Conservation (phyloP, 2,113 vertebrate species). For the Oriolus oriolus region DNA sequence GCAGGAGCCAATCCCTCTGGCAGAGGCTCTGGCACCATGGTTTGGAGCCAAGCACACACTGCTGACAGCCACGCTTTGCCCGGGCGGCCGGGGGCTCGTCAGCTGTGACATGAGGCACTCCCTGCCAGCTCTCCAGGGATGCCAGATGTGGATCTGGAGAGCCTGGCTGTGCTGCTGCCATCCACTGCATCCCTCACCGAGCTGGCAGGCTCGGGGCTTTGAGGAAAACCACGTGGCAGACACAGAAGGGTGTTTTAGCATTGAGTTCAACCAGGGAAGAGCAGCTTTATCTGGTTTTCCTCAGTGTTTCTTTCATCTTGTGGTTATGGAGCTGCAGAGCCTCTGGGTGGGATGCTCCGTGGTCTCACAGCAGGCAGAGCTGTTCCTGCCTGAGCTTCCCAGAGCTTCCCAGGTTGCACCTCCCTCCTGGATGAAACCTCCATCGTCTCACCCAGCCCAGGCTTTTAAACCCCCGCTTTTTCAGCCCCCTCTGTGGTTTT, state of each 20-base stretch:
- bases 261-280: background rate
- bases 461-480: background rate
- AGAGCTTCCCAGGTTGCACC: background rate
- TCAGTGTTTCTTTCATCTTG: background rate
- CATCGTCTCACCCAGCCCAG: background rate
- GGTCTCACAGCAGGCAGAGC: background rate
- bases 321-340: background rate
- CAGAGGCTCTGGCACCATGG: background rate
- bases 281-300: background rate
- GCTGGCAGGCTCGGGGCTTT: background rate
- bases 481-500: background rate
- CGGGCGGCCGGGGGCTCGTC: accelerated
- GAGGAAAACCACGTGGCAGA: background rate
- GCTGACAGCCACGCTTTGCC: background rate
- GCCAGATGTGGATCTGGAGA: background rate
- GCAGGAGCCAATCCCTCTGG: background rate
- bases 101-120: accelerated
- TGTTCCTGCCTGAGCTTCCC: background rate
- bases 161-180: background rate
- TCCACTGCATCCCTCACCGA: accelerated
- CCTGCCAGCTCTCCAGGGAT: background rate
- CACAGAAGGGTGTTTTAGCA: background rate
- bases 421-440: background rate
- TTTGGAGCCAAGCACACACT: background rate
- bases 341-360: background rate